Evolutionary conservation across 2,797 vertebrate genomes (phyloP), one percentile per base, ranked within the genome.

Genomic region (Denticeps clupeoides): DNA sequence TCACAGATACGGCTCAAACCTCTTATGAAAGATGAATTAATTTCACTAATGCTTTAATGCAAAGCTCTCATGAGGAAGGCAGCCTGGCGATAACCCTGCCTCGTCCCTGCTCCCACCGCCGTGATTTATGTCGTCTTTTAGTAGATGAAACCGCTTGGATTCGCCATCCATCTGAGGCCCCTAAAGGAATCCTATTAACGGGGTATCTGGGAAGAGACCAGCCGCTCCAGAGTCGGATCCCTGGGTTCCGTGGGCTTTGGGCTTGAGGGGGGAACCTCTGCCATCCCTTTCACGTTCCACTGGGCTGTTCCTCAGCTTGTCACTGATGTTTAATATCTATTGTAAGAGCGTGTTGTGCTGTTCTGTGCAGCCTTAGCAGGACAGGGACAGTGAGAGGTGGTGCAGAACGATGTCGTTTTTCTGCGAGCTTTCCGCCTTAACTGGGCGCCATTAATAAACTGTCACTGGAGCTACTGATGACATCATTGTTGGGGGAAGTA

Each of bases 21-120:
- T 89, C 89, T 90, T 90, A 88, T 93, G 93, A 92, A 96, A 94
- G 92, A 95, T 92, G 92, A 90, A 97, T 98, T 96, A 89, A 98
- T 98, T 91, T 89, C 91, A 88, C 92, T 97, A 97, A 98, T 97
- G 93, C 90, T 89, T 86, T 85, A 88, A 85, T 90, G 91, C 85
- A 84, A 89, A 89, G 86, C 89, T 88, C 86, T 89, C 86, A 82
- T 73, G 76, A 86, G 81, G 80, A 83, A 87, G 87, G 87, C 87
- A 82, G 87, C 83, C 85, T 80, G 81, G 80, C 75, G 89, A 89
- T 92, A 89, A 89, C 91, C 91, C 81, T 79, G 79, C 67, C 74
- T 80, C 59, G 81, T 84, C 87, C 74, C 81, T 78, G 85, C 86
- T 89, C 89, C 85, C 86, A 86, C 77, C 62, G 47, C 56, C 1